A percentile compares a stretch with the other conserved stretches of the same genome.
phyloP scores from a whole-genome alignment of 2,888 invertebrate genomes.

The Selenia dentaria region DNA sequence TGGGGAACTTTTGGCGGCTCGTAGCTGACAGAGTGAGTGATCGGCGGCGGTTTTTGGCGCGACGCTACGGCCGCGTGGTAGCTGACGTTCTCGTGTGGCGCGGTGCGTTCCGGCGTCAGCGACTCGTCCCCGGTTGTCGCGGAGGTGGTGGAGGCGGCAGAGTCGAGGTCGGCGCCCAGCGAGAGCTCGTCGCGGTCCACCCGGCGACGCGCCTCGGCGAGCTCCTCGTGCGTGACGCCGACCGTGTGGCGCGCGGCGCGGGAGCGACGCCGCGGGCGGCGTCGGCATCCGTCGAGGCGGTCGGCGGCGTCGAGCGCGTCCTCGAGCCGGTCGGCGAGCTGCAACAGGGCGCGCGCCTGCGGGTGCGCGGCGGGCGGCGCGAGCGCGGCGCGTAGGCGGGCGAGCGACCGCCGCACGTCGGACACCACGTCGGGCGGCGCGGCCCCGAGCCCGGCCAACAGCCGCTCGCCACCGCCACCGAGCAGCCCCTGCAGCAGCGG shows the following conservation, averaged over 20 bases:
- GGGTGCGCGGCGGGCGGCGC: conserved; percentile 81
- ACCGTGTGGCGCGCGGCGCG: conserved; percentile 91
- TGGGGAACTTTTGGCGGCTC: conserved; percentile 48
- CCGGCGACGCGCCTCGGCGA: conserved; percentile 90
- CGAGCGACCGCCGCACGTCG: conserved; percentile 91
- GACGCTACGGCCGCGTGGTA: conserved; percentile 58
- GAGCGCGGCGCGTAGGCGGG: conserved; percentile 89
- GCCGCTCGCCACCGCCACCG: conserved; percentile 74
- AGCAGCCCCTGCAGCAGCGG: conserved; percentile 88
- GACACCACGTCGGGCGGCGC: conserved; percentile 87
- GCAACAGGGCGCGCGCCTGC: conserved; percentile 85
- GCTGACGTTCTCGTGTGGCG: conserved; percentile 42
- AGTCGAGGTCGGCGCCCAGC: conserved; percentile 50
- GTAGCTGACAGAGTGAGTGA: conserved; percentile 58
- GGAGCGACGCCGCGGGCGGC: conserved; percentile 81
- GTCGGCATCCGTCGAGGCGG: conserved; percentile 66
- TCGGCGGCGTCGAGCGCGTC: conserved; percentile 78
- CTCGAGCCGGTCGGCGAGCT: conserved; percentile 88
- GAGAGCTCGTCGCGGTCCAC: conserved; percentile 82
- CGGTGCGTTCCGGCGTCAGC: conserved; percentile 61
- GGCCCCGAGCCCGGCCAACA: conserved; percentile 71
- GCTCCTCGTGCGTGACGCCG: conserved; percentile 92
- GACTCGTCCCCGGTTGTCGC: conserved; percentile 56
- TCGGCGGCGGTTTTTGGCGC: conserved; percentile 52
- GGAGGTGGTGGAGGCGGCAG: conserved; percentile 68